Base-by-base conservation (phyloP, 1,140 invertebrate genomes). In the Aricia agestis region DNA sequence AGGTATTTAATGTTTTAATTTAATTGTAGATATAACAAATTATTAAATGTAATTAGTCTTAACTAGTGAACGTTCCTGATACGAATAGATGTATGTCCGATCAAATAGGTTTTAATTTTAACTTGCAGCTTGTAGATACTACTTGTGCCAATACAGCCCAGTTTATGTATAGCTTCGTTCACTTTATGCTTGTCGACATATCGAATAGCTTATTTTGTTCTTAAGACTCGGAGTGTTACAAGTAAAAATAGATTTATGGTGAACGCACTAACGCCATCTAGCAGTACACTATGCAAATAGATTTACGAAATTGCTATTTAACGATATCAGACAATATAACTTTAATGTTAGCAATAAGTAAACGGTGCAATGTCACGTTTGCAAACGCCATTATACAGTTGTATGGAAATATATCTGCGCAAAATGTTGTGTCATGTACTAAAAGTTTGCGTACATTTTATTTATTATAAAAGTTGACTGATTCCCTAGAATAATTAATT, bases 41-140 rank as follows among this genome's bases (percentile, higher is more conserved):
- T 63, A 65, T 70, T 65, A 71, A 67, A 74, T 72, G 68, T 74
- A 69, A 67, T 72, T 74, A 76, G 71, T 76, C 74, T 52, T 76
- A 72, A 75, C 79, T 82, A 80, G 79, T 83, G 67, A 82, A 81
- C 71, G 82, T 87, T 85, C 82, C 82, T 83, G 81, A 78, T 77
- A 68, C 72, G 70, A 63, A 76, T 82, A 81, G 73, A 78, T 78
- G 25, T 80, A 72, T 76, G 73, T 72, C 74, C 69, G 82, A 84
- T 79, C 84, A 84, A 83, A 82, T 76, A 74, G 72, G 70, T 74
- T 72, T 78, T 74, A 72, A 71, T 71, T 74, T 72, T 70, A 72
- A 68, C 77, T 71, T 65, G 78, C 79, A 77, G 79, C 77, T 78
- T 81, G 61, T 76, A 67, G 67, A 18, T 74, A 42, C 70, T 67